Percentiles rank a stretch among this genome's conserved stretches.
Evolutionary conservation across 1,140 invertebrate species (phyloP).

Genomic region (Macrotrachela quadricornifera): DNA sequence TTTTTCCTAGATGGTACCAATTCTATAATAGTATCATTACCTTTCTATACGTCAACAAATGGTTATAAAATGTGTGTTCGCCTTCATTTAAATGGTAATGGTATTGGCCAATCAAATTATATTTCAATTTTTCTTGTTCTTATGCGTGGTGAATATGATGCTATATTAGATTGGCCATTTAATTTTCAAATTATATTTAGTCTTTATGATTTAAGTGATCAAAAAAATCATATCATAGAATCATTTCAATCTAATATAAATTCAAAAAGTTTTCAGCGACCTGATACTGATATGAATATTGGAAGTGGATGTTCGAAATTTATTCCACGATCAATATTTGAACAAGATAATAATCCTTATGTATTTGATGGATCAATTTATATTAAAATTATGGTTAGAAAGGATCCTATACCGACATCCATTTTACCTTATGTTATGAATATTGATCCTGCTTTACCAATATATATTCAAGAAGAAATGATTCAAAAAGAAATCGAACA

Average conservation of each 20-base stretch:
- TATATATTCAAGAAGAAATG: too few relatives aligned
- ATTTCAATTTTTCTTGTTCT: constrained; percentile 7
- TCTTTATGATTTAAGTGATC: constrained; percentile 10
- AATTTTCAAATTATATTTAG: constrained; percentile 14
- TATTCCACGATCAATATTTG: background rate
- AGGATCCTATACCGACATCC: too few relatives aligned
- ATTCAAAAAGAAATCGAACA: too few relatives aligned
- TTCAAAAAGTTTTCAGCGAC: background rate
- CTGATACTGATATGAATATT: constrained; percentile 1
- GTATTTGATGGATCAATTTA: background rate
- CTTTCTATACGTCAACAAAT: constrained; percentile 19
- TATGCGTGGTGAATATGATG: constrained; percentile 12
- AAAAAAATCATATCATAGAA: constrained; percentile 9
- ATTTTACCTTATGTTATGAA: too few relatives aligned
- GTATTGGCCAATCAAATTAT: constrained; percentile 2
- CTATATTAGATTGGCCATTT: constrained; percentile 17
- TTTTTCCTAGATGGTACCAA: constrained; percentile 10
- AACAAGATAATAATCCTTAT: background rate
- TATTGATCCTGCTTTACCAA: too few relatives aligned
- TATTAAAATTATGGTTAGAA: background rate
- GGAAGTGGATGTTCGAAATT: background rate
- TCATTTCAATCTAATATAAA: constrained; percentile 12
- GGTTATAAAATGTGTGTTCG: constrained; percentile 16
- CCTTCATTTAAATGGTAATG: constrained; percentile 8
- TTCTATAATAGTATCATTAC: constrained; percentile 19